These are phyloP conservation scores for Drosophila lowei DNA, from an alignment of 1,140 invertebrate species.

Conservation along the genomic window DNA sequence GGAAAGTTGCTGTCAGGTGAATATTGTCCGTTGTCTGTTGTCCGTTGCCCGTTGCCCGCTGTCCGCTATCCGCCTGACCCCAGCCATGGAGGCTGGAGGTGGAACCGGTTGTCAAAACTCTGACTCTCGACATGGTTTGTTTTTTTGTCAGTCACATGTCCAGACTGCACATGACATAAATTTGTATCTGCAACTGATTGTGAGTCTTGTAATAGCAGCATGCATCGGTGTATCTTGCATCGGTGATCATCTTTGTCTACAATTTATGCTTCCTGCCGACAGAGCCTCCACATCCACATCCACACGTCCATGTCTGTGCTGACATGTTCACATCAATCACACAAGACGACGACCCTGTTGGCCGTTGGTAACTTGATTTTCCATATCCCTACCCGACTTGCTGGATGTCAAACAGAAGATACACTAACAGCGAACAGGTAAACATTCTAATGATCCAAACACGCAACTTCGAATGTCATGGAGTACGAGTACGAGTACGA, in stretches of 20 bases:
- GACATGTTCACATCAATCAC: conserved; percentile 75
- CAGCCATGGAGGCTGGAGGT: conserved; percentile 1
- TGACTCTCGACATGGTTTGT: conserved; percentile 38
- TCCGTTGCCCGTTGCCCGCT: conserved; percentile 10
- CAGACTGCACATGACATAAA: conserved; percentile 69
- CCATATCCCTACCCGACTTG: conserved; percentile 32
- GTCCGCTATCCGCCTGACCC: conserved; percentile 29
- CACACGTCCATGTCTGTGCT: conserved; percentile 41
- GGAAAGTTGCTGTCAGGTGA: conserved; percentile 60
- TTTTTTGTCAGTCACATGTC: conserved; percentile 51
- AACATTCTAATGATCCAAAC: conserved; percentile 68
- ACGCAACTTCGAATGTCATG: conserved; percentile 63
- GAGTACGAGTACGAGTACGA: conserved; percentile 9
- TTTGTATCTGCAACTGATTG: conserved; percentile 68
- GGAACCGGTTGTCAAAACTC: conserved; percentile 71
- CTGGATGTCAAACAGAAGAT: conserved; percentile 24
- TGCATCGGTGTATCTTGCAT: conserved; percentile 51
- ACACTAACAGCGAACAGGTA: conserved; percentile 45
- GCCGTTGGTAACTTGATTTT: conserved; percentile 60
- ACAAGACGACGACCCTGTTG: conserved; percentile 39
- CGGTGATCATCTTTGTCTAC: conserved; percentile 66
- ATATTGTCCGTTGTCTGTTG: conserved; percentile 21
- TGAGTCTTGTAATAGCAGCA: conserved; percentile 58
- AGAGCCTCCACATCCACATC: neutral
- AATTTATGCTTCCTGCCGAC: conserved; percentile 72